Conservation (phyloP, 2,113 vertebrate species). For the Rousettus leschenaultii region DNA sequence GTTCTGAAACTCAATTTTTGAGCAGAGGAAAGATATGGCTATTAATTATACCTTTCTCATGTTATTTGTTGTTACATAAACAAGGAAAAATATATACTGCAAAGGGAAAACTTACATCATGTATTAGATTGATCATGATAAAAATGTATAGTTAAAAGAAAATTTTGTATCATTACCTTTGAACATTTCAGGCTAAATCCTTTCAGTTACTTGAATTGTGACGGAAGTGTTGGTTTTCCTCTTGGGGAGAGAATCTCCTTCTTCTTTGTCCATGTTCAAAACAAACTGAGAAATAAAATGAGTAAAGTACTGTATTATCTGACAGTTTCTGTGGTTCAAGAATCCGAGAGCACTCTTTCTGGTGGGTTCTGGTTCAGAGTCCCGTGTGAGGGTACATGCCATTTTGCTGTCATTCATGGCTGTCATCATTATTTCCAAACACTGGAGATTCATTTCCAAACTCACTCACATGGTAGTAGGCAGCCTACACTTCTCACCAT, state of each 20-base stretch:
- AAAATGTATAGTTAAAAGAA: conserved; percentile 10
- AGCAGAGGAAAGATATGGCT: not conserved
- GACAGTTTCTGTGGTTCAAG: not conserved
- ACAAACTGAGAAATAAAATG: not conserved
- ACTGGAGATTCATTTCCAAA: not conserved
- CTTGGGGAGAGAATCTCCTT: not conserved
- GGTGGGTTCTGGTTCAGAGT: not conserved
- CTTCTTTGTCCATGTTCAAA: not conserved
- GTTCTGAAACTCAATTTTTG: not conserved
- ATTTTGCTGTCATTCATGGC: not conserved
- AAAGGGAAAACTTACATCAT: not conserved
- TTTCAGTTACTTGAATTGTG: conserved; percentile 12
- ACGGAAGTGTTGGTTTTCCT: not conserved
- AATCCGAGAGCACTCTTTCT: not conserved
- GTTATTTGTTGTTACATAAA: not conserved
- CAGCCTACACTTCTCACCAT: not conserved
- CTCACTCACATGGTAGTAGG: rapidly evolving
- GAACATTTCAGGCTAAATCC: not conserved
- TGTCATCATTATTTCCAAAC: not conserved
- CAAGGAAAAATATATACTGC: not conserved
- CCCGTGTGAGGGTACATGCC: rapidly evolving
- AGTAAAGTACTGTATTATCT: not conserved
- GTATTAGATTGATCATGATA: not conserved
- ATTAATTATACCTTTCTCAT: not conserved
- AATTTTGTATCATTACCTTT: not conserved